phyloP scores from a whole-genome alignment of 2,797 vertebrate genomes.

The Pampus argenteus region DNA sequence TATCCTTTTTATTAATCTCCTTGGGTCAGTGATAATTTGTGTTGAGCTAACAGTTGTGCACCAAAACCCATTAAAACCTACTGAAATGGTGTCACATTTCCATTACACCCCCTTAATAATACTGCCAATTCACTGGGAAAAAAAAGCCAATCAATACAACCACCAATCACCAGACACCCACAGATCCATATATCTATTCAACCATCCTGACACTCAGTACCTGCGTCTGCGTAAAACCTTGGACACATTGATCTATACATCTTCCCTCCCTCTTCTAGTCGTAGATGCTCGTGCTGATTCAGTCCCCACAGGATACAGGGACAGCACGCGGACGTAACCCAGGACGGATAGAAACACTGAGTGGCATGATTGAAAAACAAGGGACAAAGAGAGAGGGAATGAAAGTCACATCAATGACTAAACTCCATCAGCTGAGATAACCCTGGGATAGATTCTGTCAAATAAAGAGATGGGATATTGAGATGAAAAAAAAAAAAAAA shows the following conservation, averaged over 20 bases:
- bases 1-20: slow-evolving; percentile 5
- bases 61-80: slow-evolving; percentile 44
- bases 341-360: slow-evolving; percentile 33
- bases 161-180: slow-evolving; percentile 63
- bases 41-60: slow-evolving; percentile 18
- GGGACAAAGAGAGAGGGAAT: slow-evolving; percentile 16
- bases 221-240: slow-evolving; percentile 52
- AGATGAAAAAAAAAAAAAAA: slow-evolving; percentile 4
- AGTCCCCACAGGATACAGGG: slow-evolving; percentile 61
- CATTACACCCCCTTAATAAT: slow-evolving; percentile 63
- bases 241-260: slow-evolving; percentile 68
- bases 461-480: slow-evolving; percentile 26
- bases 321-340: slow-evolving; percentile 30
- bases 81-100: slow-evolving; percentile 54
- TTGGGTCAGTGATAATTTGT: slow-evolving; percentile 9
- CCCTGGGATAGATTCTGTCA: slow-evolving; percentile 4
- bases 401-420: slow-evolving; percentile 37
- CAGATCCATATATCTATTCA: slow-evolving; percentile 71
- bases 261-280: slow-evolving; percentile 39
- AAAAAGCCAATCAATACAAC: slow-evolving; percentile 64
- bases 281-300: slow-evolving; percentile 73
- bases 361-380: slow-evolving; percentile 20
- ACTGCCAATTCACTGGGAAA: slow-evolving; percentile 50
- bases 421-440: slow-evolving; percentile 35
- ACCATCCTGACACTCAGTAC: slow-evolving; percentile 56